Percentiles rank a stretch among this genome's conserved stretches.
Conservation (phyloP, 1,140 invertebrate species). For the Drosophila nasuta region DNA sequence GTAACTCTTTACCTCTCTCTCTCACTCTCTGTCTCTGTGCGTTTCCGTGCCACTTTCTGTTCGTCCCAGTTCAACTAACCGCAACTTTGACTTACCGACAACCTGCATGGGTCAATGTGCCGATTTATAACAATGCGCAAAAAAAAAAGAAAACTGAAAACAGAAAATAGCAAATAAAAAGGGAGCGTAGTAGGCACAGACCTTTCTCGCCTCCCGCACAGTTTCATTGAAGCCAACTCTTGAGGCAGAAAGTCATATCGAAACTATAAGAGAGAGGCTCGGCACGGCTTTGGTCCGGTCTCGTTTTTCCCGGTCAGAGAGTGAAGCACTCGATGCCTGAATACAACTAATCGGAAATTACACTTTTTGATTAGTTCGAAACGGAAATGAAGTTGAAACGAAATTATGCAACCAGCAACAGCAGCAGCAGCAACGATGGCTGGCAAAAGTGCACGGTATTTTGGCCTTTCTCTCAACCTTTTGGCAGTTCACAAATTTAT, state of each 20-base stretch:
- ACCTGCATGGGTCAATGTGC: constrained; percentile 68
- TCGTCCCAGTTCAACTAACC: constrained; percentile 25
- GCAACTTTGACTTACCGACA: constrained; percentile 42
- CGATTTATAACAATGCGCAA: constrained; percentile 72
- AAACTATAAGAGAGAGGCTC: constrained; percentile 36
- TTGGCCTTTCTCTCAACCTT: constrained; percentile 36
- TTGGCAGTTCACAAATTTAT: constrained; percentile 73
- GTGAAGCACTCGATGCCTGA: constrained; percentile 59
- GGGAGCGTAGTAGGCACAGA: constrained; percentile 19
- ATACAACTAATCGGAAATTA: constrained; percentile 84
- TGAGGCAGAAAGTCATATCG: constrained; percentile 43
- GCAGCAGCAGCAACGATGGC: constrained; percentile 8
- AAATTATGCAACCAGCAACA: constrained; percentile 68
- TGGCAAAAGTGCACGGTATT: constrained; percentile 52
- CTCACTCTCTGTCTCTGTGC: background rate
- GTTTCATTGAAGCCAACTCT: constrained; percentile 35
- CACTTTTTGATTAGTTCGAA: constrained; percentile 84
- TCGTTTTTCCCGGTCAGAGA: constrained; percentile 17
- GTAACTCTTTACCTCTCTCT: background rate
- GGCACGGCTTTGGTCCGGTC: constrained; percentile 8
- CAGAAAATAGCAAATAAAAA: background rate
- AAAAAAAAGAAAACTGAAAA: constrained; percentile 35
- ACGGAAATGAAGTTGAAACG: constrained; percentile 83
- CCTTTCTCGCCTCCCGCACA: background rate
- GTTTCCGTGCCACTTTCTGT: constrained; percentile 11